A percentile compares a stretch with the other conserved stretches of the same genome.
Conservation (phyloP, 1,140 invertebrate genomes). For the Gryllus bimaculatus region DNA sequence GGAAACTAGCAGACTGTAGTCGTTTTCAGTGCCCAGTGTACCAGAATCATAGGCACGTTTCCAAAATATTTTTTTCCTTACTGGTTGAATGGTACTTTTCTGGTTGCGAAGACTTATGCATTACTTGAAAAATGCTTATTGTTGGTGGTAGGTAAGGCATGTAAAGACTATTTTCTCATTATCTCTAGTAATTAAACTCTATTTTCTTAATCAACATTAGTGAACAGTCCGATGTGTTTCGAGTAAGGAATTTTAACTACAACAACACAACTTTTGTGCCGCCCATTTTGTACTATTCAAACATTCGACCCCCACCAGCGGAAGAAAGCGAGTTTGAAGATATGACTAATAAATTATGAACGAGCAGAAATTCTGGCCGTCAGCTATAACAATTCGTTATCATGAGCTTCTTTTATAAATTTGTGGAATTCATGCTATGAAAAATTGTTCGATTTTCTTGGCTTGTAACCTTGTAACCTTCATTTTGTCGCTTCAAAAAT, state of each 20-base stretch:
- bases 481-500: constrained; percentile 19
- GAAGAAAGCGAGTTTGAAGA: constrained; percentile 22
- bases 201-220: constrained; percentile 2
- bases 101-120: constrained; percentile 28
- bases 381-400: constrained; percentile 20
- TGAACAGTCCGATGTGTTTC: constrained; percentile 16
- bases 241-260: constrained; percentile 13
- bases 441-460: constrained; percentile 22
- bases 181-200: constrained; percentile 11
- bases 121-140: constrained; percentile 13
- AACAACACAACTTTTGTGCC: neutral
- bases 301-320: constrained; percentile 10
- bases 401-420: constrained; percentile 22
- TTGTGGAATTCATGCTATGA: constrained; percentile 17
- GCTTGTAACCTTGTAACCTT: constrained; percentile 20
- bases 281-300: constrained; percentile 8
- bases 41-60: constrained; percentile 23
- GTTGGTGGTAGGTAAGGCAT: constrained; percentile 20
- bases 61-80: constrained; percentile 25
- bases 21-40: constrained; percentile 27
- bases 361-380: neutral
- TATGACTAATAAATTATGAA: neutral
- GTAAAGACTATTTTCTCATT: constrained; percentile 23
- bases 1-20: constrained; percentile 22
- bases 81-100: constrained; percentile 26